Base-by-base conservation (phyloP, 2,113 vertebrate genomes). In the Ariopsis seemanni region DNA sequence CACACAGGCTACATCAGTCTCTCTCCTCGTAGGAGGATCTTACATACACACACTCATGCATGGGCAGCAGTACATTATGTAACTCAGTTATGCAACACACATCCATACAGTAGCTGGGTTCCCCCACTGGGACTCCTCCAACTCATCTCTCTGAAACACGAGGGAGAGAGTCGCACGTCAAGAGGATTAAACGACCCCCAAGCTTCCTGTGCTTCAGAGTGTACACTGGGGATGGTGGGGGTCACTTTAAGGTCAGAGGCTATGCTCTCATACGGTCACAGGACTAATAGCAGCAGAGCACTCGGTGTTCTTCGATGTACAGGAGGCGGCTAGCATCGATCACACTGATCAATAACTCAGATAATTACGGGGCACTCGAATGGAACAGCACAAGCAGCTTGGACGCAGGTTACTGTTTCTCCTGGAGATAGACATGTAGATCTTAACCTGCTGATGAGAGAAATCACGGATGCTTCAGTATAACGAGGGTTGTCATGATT, bases 21-120 rank as follows among this genome's bases (percentile, higher is more conserved):
- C 75, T 60, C 78, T 71, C 69, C 62, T 52, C 52, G 85, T 86
- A 86, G 85, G 85, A 86, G 85, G 85, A 86, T 86, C 85, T 86
- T 81, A 81, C 77, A 86, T 69, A 86, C 85, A 69, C 74, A 84
- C 82, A 79, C 62, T 72, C 87, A 87, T 87, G 83, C 89, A 89
- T 88, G 86, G 86, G 75, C 75, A 90, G 85, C 86, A 89, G 88
- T 79, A 72, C 85, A 89, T 91, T 91, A 91, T 91, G 88, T 91
- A 91, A 91, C 69, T 34, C 63, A 83, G 82, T 91, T 90, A 91
- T 87, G 87, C 87, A 91, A 91, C 89, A 89, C 83, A 62, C 90
- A 89, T 87, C 80, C 90, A 74, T 88, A 90, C 84, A 91, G 86
- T 88, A 88, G 88, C 81, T 86, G 84, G 82, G 81, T 57, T 77